Evolutionary conservation across 2,888 invertebrate genomes (phyloP), one percentile per base, ranked within the genome.

Genomic region (Formica aserva): DNA sequence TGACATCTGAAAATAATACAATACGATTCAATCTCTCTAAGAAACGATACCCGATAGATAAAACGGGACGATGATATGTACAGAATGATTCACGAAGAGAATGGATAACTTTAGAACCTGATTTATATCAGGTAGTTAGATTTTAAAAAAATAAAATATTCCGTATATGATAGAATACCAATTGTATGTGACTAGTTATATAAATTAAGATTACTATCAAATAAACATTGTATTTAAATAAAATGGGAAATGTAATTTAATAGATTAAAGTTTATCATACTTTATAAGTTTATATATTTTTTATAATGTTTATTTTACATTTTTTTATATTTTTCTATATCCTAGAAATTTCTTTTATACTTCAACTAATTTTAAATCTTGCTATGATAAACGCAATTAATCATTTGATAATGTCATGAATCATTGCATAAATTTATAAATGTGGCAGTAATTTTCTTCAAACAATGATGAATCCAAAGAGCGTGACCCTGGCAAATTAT

Each of bases 401-500:
- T 11, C 13, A 52, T 52, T n/a, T 76, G 9, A 18, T 1, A 45
- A 22, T 48, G 9, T 45, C 29, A 41, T 11, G 8, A 76, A 57
- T 52, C 1, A 52, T 11, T 11, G 3, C 26, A 18, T 35, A 65
- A 22, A 22, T 0, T 60, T 8, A 52, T 18, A 18, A n/a, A 3
- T 22, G n/a, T 18, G 4, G 5, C n/a, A 18, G 13, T n/a, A 67
- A 57, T 72, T 80, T 48, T 45, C 26, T 45, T 35, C 32, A 5
- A 18, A 15, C 38, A 66, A 22, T 67, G 18, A 48, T 35, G 63
- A 82, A 67, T 76, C 41, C 45, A 18, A 57, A 72, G 38, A 26
- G 26, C 11, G 18, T n/a, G 29, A 41, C 22, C 55, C 66, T 38
- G 62, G 62, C 48, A 74, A 82, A 82, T 83, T 78, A 65, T 80